Conservation (phyloP, 2,888 invertebrate species). For the Prostheceraeus crozeri region DNA sequence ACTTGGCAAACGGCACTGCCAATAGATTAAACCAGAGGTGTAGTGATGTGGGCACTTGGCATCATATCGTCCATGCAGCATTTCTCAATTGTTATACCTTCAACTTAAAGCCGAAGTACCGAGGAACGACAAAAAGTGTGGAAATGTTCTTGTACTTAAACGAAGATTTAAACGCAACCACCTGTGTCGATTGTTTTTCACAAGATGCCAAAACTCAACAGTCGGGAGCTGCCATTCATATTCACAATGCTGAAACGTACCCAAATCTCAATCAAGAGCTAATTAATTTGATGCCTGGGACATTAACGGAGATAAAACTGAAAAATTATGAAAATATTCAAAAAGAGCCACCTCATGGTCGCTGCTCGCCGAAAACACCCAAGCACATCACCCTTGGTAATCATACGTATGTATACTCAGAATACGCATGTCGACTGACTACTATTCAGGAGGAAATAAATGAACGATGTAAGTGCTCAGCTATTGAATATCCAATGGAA, state of each 20-base stretch:
- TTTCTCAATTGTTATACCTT: conserved; percentile 38
- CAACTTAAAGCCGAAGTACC: conserved; percentile 15
- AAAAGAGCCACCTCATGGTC: conserved; percentile 38
- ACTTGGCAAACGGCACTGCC: no score
- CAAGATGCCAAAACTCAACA: conserved; percentile 36
- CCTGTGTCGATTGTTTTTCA: conserved; percentile 35
- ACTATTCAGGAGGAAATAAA: conserved; percentile 35
- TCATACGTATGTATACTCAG: conserved; percentile 32
- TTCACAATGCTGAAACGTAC: conserved; percentile 37
- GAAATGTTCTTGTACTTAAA: conserved; percentile 35
- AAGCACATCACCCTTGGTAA: conserved; percentile 29
- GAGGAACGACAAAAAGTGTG: conserved; percentile 24
- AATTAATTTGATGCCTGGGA: conserved; percentile 36
- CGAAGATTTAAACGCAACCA: conserved; percentile 21
- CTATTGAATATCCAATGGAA: conserved; percentile 34
- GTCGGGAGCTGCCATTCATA: conserved; percentile 32
- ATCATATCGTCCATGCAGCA: conserved; percentile 31
- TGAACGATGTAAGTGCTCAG: conserved; percentile 29
- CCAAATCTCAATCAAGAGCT: conserved; percentile 37
- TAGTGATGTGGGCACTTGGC: conserved; percentile 28
- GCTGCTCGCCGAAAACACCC: conserved; percentile 35
- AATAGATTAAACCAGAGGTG: no score
- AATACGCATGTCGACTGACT: conserved; percentile 30
- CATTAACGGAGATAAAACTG: conserved; percentile 38
- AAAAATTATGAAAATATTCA: conserved; percentile 32